Conservation (phyloP, 2,888 invertebrate species). For the Serripes groenlandicus region DNA sequence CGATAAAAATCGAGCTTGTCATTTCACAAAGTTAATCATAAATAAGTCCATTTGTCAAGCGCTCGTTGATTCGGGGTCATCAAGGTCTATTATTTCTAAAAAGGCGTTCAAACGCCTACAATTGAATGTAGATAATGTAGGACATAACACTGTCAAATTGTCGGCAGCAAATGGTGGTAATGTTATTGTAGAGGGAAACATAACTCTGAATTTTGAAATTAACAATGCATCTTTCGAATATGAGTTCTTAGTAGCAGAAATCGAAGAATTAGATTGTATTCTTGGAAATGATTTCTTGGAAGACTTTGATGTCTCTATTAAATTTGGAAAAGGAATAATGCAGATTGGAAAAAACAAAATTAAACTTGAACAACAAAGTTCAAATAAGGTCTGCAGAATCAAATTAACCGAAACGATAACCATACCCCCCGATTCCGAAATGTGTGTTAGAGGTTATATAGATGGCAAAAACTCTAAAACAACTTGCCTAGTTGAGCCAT, state of each 20-base stretch:
- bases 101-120: background rate
- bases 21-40: background rate
- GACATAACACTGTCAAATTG: background rate
- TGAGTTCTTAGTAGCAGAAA: slow-evolving; percentile 54
- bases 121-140: background rate
- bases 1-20: slow-evolving; percentile 9
- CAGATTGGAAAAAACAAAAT: slow-evolving; percentile 37
- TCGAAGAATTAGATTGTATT: slow-evolving; percentile 42
- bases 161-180: slow-evolving; percentile 40
- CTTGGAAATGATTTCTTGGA: slow-evolving; percentile 56
- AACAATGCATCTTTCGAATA: slow-evolving; percentile 28
- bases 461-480: background rate
- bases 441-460: slow-evolving; percentile 4
- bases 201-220: slow-evolving; percentile 30
- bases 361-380: slow-evolving; percentile 22
- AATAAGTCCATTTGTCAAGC: background rate
- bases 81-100: background rate
- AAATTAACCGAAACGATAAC: slow-evolving; percentile 4
- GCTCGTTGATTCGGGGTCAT: slow-evolving; percentile 4
- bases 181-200: slow-evolving; percentile 30
- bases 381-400: slow-evolving; percentile 3
- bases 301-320: slow-evolving; percentile 45
- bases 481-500: slow-evolving; percentile 19
- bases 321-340: slow-evolving; percentile 36
- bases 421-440: slow-evolving; percentile 35